Conservation (phyloP, 1,140 invertebrate genomes). For the Hycleus phaleratus region DNA sequence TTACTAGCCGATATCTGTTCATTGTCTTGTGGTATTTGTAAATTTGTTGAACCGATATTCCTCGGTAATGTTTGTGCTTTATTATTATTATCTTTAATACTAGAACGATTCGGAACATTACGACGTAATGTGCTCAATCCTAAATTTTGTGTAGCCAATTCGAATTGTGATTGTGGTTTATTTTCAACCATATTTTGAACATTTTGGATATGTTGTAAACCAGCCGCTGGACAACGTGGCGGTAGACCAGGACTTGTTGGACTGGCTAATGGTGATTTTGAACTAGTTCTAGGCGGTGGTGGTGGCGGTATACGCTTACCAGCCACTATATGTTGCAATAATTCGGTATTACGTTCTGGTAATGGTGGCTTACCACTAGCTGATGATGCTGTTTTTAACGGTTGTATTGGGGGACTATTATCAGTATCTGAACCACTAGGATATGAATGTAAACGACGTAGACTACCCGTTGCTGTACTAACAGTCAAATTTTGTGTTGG, state of each 20-base stretch:
- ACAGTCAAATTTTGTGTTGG: conserved; percentile 38
- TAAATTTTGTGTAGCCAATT: conserved; percentile 38
- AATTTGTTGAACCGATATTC: conserved; percentile 37
- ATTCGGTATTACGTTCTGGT: conserved; percentile 67
- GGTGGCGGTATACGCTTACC: conserved; percentile 73
- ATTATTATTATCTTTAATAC: conserved; percentile 30
- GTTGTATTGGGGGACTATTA: conserved; percentile 56
- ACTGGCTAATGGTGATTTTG: conserved; percentile 71
- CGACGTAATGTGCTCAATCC: conserved; percentile 36
- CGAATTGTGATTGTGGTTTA: conserved; percentile 38
- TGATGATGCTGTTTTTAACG: conserved; percentile 33
- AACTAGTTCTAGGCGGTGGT: conserved; percentile 76
- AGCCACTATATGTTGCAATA: conserved; percentile 53
- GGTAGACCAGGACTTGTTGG: conserved; percentile 60
- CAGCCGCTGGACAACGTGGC: conserved; percentile 42
- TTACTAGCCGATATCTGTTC: conserved; percentile 48
- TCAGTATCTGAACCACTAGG: conserved; percentile 68
- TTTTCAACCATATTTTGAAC: conserved; percentile 35
- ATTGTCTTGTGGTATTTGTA: conserved; percentile 31
- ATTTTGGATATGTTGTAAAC: conserved; percentile 39
- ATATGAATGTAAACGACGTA: conserved; percentile 65
- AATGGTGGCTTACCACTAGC: conserved; percentile 59
- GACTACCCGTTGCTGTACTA: conserved; percentile 42
- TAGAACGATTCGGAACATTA: conserved; percentile 35
- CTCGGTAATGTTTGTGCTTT: conserved; percentile 39